These are phyloP conservation scores for Hedya salicella DNA, from an alignment of 2,888 invertebrate species.

Conservation along the genomic window DNA sequence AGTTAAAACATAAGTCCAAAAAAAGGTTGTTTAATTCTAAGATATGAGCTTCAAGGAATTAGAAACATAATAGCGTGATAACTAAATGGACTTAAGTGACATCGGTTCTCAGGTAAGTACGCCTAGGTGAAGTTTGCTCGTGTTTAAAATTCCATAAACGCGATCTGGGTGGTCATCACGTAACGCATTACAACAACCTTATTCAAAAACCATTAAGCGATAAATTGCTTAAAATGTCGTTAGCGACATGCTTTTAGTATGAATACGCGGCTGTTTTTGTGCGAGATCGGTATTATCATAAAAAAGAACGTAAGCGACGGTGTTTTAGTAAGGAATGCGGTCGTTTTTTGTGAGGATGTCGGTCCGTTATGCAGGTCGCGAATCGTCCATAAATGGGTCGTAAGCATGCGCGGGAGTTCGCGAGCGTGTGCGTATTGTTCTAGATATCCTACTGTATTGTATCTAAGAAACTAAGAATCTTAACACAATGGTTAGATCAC, in stretches of 20 bases:
- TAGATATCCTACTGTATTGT: background rate
- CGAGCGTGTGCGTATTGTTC: background rate
- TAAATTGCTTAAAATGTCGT: background rate
- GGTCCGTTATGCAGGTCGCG: slow-evolving; percentile 13
- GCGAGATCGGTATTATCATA: background rate
- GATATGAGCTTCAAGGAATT: no score
- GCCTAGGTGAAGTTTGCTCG: no score
- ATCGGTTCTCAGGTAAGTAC: no score
- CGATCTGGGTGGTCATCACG: slow-evolving; percentile 30
- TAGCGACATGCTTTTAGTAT: background rate
- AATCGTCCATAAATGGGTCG: slow-evolving; percentile 11
- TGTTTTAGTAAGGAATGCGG: background rate
- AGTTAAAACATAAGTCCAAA: no score
- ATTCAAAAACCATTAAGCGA: slow-evolving; percentile 25
- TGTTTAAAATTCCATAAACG: slow-evolving; percentile 14
- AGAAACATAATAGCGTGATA: no score
- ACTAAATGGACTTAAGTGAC: no score
- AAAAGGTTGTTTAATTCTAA: no score
- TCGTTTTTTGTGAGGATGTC: slow-evolving; percentile 1
- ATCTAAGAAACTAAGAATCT: no score
- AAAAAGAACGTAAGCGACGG: background rate
- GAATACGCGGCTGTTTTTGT: background rate
- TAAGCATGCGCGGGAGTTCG: slow-evolving; percentile 21
- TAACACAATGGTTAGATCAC: no score
- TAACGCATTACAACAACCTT: slow-evolving; percentile 31